phyloP scores from a whole-genome alignment of 2,113 vertebrate species.

The Hippocampus abdominalis region DNA sequence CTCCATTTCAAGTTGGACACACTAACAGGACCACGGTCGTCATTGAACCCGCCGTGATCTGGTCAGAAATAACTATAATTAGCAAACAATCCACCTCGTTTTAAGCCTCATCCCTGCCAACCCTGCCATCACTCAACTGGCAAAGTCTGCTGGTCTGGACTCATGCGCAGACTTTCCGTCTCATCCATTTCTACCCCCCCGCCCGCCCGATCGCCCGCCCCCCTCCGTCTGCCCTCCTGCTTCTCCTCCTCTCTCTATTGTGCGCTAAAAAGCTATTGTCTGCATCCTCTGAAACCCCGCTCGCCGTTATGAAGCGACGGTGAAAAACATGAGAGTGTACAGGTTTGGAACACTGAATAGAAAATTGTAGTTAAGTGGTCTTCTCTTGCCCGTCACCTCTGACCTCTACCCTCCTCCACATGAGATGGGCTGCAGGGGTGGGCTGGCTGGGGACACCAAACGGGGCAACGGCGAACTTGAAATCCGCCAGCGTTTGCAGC shows the following conservation, averaged over 20 bases:
- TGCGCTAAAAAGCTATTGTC: constrained; percentile 88
- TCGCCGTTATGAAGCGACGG: constrained; percentile 78
- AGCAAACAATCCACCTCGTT: constrained; percentile 86
- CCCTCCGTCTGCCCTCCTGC: constrained; percentile 78
- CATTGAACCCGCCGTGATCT: constrained; percentile 83
- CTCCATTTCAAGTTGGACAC: constrained; percentile 55
- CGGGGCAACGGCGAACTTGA: constrained; percentile 85
- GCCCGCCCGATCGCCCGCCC: constrained; percentile 14
- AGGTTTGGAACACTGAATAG: constrained; percentile 94
- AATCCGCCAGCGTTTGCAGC: constrained; percentile 97
- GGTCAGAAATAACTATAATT: constrained; percentile 90
- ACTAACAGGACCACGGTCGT: constrained; percentile 73
- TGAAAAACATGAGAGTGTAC: constrained; percentile 79
- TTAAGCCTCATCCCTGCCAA: constrained; percentile 74
- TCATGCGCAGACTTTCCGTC: constrained; percentile 79
- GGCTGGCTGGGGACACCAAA: constrained; percentile 79
- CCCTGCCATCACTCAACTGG: constrained; percentile 71
- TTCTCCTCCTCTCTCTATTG: constrained; percentile 88
- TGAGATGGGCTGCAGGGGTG: constrained; percentile 73
- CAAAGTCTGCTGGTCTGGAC: constrained; percentile 71
- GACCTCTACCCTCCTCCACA: constrained; percentile 76
- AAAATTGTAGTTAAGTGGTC: constrained; percentile 99
- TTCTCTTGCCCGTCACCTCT: constrained; percentile 81
- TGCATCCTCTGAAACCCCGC: constrained; percentile 84
- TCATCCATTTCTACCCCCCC: constrained; percentile 73